Evolutionary conservation across 64 coral and sea anemone species (phyloP), one percentile per base, ranked within the genome.

Genomic region (Cladopsammia gracilis): DNA sequence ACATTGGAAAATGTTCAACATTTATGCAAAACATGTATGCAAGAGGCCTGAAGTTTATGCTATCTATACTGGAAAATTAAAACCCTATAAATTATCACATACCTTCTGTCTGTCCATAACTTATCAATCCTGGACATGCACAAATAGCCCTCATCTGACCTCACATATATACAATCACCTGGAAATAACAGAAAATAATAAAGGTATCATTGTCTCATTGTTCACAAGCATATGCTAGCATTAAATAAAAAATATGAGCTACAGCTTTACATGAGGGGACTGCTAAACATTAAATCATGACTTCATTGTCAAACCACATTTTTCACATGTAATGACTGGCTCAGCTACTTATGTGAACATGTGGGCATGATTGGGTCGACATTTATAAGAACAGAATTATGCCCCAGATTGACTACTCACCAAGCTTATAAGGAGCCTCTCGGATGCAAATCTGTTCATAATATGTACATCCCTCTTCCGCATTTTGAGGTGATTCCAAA

Each of bases 101-200:
- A 95, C 93, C 85, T 88, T 90, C 80, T 93, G 68, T 98, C 96
- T n/a, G 96, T 95, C 96, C 96, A 98, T 49, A 98, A 76, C 64
- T 94, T 95, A 85, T 98, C 96, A 93, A 98, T 95, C 62, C 96
- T 87, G 16, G 97, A 67, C 58, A 98, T 94, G 62, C 89, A 98
- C 46, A 93, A 24, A 50, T 95, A 98, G 3, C 86, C 90, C 53
- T 98, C 96, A 56, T 93, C 93, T 71, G 96, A 93, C 71, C 87
- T 83, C 15, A 93, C 75, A 52, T 95, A 98, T 52, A 98, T 93
- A 90, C 93, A 92, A 58, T 98, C 96, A 56, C 96, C 93, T 95
- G 48, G 22, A 51, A 60, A 64, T 4, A 50, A 10, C 1, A 70
- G 4, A 19, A 77, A 64, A 34, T 19, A 50, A 72, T 49, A 3